Evolutionary conservation across 2,797 vertebrate genomes (phyloP), one percentile per base, ranked within the genome.

Genomic region (Scolopax rusticola): DNA sequence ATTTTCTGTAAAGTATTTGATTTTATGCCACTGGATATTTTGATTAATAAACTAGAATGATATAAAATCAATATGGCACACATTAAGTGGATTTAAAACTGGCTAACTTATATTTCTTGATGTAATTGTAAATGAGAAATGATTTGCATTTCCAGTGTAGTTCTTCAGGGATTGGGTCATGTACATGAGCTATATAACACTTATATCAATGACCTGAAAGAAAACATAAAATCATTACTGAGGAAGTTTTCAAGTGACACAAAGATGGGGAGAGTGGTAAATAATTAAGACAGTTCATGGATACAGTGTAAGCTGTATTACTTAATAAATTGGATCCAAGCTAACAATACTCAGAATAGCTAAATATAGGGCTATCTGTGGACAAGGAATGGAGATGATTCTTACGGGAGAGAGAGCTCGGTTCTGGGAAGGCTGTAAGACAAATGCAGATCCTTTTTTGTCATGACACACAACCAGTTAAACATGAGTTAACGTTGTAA

Each of bases 1-100:
- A 79, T 91, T 92, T 96, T 94, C 61, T 94, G 75, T 76, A 86
- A 94, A 84, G 43, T 14, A 4, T 92, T 95, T 96, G 47, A 88
- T 94, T 96, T 96, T 87, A 65, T 79, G 82, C 50, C 30, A 47
- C 53, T 43, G 33, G 28, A 45, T 82, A 90, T 96, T 95, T 95
- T 96, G 82, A 94, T 96, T 96, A 93, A 97, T 96, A 97, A 96
- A 96, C 82, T 93, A 33, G 73, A 86, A 86, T 59, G 91, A 80
- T 96, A 82, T 80, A 90, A 95, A 97, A 95, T 94, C 95, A 90
- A 97, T 96, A 56, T 86, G 40, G 73, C 69, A 90, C 85, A 84
- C 83, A 93, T 95, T 96, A 96, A 96, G 77, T 96, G 92, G 79
- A 94, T 97, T 96, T 95, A 93, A 96, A 96, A 84, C 71, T 83